These are phyloP conservation scores for Paramormyrops hopkinsi DNA, from an alignment of 2,797 vertebrate genomes.

Conservation along the genomic window DNA sequence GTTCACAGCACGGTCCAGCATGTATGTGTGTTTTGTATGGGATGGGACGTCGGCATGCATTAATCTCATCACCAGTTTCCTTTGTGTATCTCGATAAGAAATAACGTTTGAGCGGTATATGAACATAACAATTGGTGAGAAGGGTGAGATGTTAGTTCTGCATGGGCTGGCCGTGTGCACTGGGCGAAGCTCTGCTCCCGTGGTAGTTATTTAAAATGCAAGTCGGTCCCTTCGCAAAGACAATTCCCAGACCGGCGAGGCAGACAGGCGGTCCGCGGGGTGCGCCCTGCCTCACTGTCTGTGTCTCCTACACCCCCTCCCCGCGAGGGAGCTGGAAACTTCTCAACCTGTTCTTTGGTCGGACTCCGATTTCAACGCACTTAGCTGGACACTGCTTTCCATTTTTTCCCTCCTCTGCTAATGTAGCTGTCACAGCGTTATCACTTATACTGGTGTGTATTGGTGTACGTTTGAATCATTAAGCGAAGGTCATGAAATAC, in stretches of 20 bases:
- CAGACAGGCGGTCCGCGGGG: slow-evolving; percentile 12
- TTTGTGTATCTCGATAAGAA: slow-evolving; percentile 16
- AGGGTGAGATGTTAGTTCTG: background rate
- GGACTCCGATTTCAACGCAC: background rate
- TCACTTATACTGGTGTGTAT: background rate
- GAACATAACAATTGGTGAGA: background rate
- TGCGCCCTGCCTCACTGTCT: slow-evolving; percentile 3
- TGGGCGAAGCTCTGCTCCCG: background rate
- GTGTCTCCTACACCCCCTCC: background rate
- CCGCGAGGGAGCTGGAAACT: slow-evolving; percentile 5
- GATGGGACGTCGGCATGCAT: background rate
- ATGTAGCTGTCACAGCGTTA: background rate
- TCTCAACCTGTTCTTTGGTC: slow-evolving; percentile 13
- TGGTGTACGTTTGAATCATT: background rate
- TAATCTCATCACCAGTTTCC: background rate
- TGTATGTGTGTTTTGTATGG: background rate
- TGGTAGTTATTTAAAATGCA: slow-evolving; percentile 12
- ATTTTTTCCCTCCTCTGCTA: background rate
- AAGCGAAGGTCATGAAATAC: background rate
- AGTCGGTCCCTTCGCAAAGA: slow-evolving; percentile 1
- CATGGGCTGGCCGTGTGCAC: background rate
- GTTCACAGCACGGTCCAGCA: background rate
- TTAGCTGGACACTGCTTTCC: background rate
- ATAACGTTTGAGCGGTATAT: background rate
- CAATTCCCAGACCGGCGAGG: slow-evolving; percentile 19